Evolutionary conservation across 1,140 invertebrate genomes (phyloP), one percentile per base, ranked within the genome.

Genomic region (Belonocnema kinseyi): DNA sequence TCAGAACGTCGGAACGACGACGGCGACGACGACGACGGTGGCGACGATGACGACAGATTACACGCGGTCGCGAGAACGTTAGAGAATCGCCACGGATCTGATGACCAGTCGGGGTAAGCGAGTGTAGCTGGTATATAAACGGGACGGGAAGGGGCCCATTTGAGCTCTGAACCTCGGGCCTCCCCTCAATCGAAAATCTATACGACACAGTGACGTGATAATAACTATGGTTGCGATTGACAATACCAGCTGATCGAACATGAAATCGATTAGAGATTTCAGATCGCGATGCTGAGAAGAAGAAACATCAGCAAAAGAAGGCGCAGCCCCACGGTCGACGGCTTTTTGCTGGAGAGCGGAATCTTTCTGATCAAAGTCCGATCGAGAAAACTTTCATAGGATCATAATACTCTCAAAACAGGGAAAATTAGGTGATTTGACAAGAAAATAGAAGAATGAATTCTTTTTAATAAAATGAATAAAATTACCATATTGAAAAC

Each of bases 21-120:
- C 58, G 58, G 13, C n/a, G 26, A 33, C 13, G 61, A 40, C 61
- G 61, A 33, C n/a, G 14, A 16, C 61, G 61, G 14, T 66, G 13
- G 4, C n/a, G 61, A 66, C 40, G 61, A 40, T 66, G 13, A 40
- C 61, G 61, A 56, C 8, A 66, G 40, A 66, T 46, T 66, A 66
- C 33, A 33, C 61, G 61, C 26, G 14, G 26, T 66, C 61, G 40
- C 58, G 5, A 33, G 58, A 26, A 10, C n/a, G 61, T 66, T 40
- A 16, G 26, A 40, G n/a, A 66, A 66, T 66, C 40, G 6, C 33
- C 16, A 5, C 16, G 17, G 11, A 54, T 54, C 16, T 66, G 21
- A 66, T 11, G 16, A 66, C 16, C 61, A 16, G 40, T 40, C n/a
- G 10, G 26, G 61, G 61, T 40, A 66, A 66, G 8, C 13, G 14